Percentiles rank a stretch among this genome's conserved stretches.
phyloP scores from a whole-genome alignment of 1,140 invertebrate species.

The Eueides isabella region DNA sequence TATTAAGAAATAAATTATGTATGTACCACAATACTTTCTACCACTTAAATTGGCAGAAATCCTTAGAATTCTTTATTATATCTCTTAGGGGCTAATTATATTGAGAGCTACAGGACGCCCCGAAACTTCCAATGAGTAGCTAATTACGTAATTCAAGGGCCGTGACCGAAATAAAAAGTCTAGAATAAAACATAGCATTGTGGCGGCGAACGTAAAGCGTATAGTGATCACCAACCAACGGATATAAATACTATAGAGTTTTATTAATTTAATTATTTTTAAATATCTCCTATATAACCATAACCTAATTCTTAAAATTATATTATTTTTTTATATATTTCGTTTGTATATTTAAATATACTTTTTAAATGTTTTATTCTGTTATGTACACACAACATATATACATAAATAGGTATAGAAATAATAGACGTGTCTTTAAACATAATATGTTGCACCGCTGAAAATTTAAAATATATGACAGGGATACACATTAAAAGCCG shows the following conservation, averaged over 20 bases:
- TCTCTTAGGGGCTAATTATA: slow-evolving; percentile 28
- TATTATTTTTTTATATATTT: too few relatives aligned
- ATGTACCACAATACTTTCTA: not conserved
- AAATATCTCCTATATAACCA: not conserved
- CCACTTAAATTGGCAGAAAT: slow-evolving; percentile 19
- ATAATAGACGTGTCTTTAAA: too few relatives aligned
- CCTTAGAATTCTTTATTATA: slow-evolving; percentile 23
- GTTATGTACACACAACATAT: too few relatives aligned
- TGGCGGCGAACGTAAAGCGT: slow-evolving; percentile 62
- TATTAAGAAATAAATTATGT: not conserved
- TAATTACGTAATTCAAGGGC: slow-evolving; percentile 78
- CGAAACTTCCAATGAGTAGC: slow-evolving; percentile 39
- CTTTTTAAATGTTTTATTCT: too few relatives aligned
- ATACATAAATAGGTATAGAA: too few relatives aligned
- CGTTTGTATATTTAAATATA: too few relatives aligned
- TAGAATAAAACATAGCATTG: slow-evolving; percentile 62
- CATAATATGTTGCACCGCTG: too few relatives aligned
- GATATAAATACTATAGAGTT: slow-evolving; percentile 14
- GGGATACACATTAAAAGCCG: too few relatives aligned
- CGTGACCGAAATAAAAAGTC: slow-evolving; percentile 76
- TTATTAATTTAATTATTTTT: not conserved
- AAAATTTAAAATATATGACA: too few relatives aligned
- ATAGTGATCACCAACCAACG: slow-evolving; percentile 16
- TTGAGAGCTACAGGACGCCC: slow-evolving; percentile 59
- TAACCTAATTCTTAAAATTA: too few relatives aligned